Evolutionary conservation across 2,888 invertebrate species (phyloP).

Genomic region (Monopis laevigella): DNA sequence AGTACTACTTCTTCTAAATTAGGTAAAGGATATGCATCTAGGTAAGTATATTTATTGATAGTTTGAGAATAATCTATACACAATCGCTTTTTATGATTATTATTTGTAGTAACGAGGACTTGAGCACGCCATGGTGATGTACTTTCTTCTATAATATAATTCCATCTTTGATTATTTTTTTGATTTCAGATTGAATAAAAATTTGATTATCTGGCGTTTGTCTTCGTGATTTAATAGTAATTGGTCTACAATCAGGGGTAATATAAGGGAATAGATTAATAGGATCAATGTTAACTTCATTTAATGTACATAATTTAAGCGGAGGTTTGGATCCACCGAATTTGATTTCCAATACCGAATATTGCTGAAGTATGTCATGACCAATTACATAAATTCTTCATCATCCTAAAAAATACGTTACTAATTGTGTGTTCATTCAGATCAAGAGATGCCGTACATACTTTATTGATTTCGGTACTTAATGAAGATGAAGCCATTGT

Average conservation of each 20-base stretch:
- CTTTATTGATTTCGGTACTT: too few relatives aligned
- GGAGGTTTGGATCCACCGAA: too few relatives aligned
- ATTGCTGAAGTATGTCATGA: too few relatives aligned
- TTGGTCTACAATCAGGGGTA: background rate
- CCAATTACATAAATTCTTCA: too few relatives aligned
- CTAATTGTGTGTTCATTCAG: too few relatives aligned
- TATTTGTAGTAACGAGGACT: background rate
- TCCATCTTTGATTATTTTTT: background rate
- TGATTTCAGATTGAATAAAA: constrained; percentile 1
- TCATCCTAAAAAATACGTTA: too few relatives aligned
- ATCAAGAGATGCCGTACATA: too few relatives aligned
- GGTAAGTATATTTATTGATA: constrained; percentile 2
- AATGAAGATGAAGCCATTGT: too few relatives aligned
- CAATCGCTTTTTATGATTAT: background rate
- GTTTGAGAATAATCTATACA: constrained; percentile 5
- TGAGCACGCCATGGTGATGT: constrained; percentile 10
- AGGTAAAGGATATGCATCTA: constrained; percentile 5
- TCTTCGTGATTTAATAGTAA: background rate
- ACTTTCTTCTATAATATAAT: constrained; percentile 7
- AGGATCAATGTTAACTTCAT: background rate
- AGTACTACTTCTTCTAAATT: too few relatives aligned
- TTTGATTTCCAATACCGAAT: too few relatives aligned
- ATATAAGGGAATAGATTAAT: background rate
- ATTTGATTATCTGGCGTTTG: background rate
- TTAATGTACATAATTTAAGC: too few relatives aligned